Conservation (phyloP, 2,113 vertebrate genomes). For the Dicrurus megarhynchus region DNA sequence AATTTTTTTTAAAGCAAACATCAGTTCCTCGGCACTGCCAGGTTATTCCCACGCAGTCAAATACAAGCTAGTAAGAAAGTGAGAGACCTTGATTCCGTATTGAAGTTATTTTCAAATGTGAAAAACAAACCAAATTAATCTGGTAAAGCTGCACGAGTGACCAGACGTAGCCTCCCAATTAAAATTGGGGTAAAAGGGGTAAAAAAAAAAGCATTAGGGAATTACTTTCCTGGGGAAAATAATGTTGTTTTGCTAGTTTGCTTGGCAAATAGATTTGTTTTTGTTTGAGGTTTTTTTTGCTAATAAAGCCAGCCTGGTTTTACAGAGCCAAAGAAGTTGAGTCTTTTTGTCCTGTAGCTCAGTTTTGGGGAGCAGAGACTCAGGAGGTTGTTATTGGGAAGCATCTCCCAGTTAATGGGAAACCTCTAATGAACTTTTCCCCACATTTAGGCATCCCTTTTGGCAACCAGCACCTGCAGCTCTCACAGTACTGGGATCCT, state of each 20-base stretch:
- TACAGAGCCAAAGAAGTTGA: neutral
- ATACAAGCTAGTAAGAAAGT: neutral
- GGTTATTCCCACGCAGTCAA: neutral
- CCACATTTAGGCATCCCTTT: neutral
- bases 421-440: neutral
- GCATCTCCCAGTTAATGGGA: neutral
- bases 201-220: neutral
- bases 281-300: neutral
- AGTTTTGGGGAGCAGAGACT: neutral
- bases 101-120: neutral
- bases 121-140: neutral
- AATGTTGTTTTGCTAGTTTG: neutral
- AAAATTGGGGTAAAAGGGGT: neutral
- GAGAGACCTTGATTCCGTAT: neutral
- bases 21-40: neutral
- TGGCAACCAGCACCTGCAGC: neutral
- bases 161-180: neutral
- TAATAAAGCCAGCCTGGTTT: neutral
- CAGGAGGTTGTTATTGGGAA: neutral
- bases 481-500: rapidly evolving
- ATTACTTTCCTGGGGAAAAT: neutral
- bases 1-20: neutral
- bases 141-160: neutral
- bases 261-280: neutral
- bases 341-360: neutral